Conservation (phyloP, 1,140 invertebrate genomes). For the Bombus turneri region DNA sequence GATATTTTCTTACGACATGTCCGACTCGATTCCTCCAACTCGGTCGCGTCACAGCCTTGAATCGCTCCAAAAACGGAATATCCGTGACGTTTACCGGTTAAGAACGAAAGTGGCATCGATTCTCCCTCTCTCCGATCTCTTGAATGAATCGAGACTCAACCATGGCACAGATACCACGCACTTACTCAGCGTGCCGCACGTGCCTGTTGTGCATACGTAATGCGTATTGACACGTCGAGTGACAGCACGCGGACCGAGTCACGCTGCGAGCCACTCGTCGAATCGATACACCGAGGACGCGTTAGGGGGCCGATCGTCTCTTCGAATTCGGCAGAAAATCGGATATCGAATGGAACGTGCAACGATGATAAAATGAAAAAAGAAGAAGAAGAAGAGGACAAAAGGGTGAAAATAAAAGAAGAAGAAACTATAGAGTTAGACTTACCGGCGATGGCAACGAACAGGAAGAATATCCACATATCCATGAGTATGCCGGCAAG, state of each 20-base stretch:
- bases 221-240: constrained; percentile 59
- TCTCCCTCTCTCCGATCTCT: constrained; percentile 53
- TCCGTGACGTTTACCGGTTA: not conserved
- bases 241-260: constrained; percentile 54
- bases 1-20: constrained; percentile 28
- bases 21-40: not conserved
- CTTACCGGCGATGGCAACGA: constrained; percentile 75
- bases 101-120: constrained; percentile 58
- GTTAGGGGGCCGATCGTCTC: not conserved
- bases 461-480: constrained; percentile 74
- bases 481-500: constrained; percentile 72
- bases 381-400: not conserved
- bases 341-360: not conserved
- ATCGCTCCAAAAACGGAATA: constrained; percentile 60
- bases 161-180: constrained; percentile 56
- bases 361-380: not conserved
- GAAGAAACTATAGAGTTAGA: not conserved
- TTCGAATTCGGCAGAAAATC: not conserved
- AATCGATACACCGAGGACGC: constrained; percentile 45
- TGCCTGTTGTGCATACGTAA: constrained; percentile 67
- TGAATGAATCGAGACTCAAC: constrained; percentile 59
- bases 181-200: constrained; percentile 59
- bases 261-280: constrained; percentile 32
- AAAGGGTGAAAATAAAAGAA: not conserved
- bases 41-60: constrained; percentile 17